A percentile compares a stretch with the other conserved stretches of the same genome.
phyloP scores from a whole-genome alignment of 2,113 vertebrate species.

The Phrynocephalus versicolor region DNA sequence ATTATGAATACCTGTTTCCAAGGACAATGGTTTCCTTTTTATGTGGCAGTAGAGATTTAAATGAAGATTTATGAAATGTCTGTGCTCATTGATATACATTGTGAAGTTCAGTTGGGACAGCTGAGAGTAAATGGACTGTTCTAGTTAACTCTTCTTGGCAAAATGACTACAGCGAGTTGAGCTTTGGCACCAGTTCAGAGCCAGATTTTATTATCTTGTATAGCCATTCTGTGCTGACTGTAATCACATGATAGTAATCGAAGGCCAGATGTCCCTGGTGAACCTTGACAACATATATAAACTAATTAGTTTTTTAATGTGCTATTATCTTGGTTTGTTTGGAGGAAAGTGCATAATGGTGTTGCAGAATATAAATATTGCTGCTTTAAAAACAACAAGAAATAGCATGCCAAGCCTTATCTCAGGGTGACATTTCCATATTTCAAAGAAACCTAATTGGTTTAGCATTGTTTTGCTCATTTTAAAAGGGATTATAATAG shows the following conservation, averaged over 20 bases:
- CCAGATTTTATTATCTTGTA: constrained; percentile 62
- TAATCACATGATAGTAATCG: constrained; percentile 64
- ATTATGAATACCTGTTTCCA: constrained; percentile 48
- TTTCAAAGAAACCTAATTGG: background rate
- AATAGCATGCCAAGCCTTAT: background rate
- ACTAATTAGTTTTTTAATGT: constrained; percentile 67
- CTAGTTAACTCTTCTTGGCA: constrained; percentile 44
- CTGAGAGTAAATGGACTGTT: constrained; percentile 27
- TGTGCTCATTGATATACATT: constrained; percentile 41
- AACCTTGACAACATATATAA: constrained; percentile 64
- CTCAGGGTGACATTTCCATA: background rate
- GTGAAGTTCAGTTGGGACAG: constrained; percentile 13
- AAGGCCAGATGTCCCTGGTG: constrained; percentile 69
- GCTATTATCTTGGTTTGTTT: constrained; percentile 50
- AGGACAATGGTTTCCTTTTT: constrained; percentile 43
- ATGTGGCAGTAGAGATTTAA: constrained; percentile 29
- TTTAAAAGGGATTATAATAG: background rate
- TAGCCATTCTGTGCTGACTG: constrained; percentile 52
- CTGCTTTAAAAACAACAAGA: constrained; percentile 42
- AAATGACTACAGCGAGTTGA: constrained; percentile 31
- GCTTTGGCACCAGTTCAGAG: constrained; percentile 63
- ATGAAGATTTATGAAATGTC: constrained; percentile 25
- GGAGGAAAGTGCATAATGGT: constrained; percentile 56
- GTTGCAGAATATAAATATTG: constrained; percentile 49
- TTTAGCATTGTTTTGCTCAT: background rate